Conservation (phyloP, 2,113 vertebrate species). For the Microtus montanus region DNA sequence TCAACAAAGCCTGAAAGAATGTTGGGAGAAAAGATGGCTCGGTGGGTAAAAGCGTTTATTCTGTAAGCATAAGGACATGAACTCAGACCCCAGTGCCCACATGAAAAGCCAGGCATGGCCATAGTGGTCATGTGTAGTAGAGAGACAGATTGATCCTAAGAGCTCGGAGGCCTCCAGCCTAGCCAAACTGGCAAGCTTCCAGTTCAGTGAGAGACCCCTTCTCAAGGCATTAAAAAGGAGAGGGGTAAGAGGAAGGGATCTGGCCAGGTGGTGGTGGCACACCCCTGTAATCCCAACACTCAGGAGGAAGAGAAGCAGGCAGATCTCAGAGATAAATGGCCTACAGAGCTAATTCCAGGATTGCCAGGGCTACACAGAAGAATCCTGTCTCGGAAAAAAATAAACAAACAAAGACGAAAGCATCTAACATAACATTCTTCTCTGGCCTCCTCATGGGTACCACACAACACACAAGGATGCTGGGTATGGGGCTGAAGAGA, state of each 20-base stretch:
- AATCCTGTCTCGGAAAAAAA: background rate
- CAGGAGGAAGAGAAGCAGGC: background rate
- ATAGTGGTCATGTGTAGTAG: too few relatives aligned
- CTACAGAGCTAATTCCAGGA: background rate
- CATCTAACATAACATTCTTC: background rate
- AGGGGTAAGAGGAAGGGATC: background rate
- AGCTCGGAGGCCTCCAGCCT: background rate
- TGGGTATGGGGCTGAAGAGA: background rate
- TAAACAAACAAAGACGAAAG: background rate
- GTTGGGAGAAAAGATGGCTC: background rate
- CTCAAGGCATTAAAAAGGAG: background rate
- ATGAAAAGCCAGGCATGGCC: background rate
- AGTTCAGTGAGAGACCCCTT: background rate
- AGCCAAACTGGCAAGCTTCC: background rate
- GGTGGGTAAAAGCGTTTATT: background rate
- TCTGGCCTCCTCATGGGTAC: background rate
- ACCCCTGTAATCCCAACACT: background rate
- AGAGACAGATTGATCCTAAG: background rate
- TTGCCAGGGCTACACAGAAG: background rate
- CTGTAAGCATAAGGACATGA: background rate
- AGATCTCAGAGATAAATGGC: background rate
- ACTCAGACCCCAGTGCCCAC: background rate
- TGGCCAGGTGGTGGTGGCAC: background rate
- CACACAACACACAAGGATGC: background rate
- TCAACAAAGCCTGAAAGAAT: conserved; percentile 26